A percentile compares a stretch with the other conserved stretches of the same genome.
These are phyloP conservation scores for Chloebia gouldiae DNA, from an alignment of 2,113 vertebrate species.

Conservation along the genomic window DNA sequence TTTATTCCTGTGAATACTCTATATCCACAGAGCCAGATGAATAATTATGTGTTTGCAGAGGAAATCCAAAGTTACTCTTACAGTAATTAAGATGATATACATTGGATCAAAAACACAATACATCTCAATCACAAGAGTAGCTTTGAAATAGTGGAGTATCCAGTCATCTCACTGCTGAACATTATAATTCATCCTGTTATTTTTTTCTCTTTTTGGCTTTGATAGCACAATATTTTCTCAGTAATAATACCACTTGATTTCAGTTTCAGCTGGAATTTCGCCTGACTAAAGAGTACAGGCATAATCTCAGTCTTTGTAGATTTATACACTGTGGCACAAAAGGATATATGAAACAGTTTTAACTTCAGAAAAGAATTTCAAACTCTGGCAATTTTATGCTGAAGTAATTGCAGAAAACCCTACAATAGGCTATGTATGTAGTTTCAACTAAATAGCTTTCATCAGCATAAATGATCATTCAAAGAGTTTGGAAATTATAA, in stretches of 20 bases:
- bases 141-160: background rate
- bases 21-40: background rate
- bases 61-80: background rate
- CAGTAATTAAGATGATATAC: background rate
- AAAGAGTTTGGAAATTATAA: background rate
- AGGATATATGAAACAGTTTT: conserved; percentile 1
- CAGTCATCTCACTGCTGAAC: background rate
- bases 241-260: conserved; percentile 2
- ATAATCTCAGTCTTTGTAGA: conserved; percentile 13
- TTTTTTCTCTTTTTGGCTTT: conserved; percentile 5
- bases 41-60: background rate
- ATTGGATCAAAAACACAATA: background rate
- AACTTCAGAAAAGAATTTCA: conserved; percentile 5
- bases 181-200: background rate
- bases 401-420: background rate
- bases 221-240: conserved; percentile 26
- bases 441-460: background rate
- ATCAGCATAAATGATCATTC: background rate
- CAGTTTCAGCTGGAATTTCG: background rate
- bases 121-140: background rate
- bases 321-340: conserved; percentile 11
- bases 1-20: background rate
- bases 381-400: background rate
- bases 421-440: background rate
- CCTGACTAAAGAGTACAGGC: conserved; percentile 14